Conservation (phyloP, 2,113 vertebrate species). For the Tricholaema leucomelas region DNA sequence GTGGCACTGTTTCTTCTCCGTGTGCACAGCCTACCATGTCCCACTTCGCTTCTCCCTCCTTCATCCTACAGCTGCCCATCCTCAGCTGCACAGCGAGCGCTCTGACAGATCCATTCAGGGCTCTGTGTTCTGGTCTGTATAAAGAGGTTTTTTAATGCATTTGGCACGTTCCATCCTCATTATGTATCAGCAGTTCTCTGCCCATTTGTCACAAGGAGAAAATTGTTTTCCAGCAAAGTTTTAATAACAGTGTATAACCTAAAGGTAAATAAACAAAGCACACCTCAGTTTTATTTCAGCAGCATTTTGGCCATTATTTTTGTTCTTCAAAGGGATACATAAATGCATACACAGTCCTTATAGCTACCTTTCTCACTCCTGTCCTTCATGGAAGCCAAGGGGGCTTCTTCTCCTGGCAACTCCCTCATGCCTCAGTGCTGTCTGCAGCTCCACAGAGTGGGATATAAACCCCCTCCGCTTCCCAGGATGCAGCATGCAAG, state of each 20-base stretch:
- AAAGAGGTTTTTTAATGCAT: not conserved
- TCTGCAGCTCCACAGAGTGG: not conserved
- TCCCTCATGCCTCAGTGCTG: not conserved
- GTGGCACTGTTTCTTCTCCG: not conserved
- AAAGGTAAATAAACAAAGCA: not conserved
- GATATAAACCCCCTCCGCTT: not conserved
- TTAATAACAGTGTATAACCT: not conserved
- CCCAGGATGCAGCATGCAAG: not conserved
- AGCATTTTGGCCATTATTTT: not conserved
- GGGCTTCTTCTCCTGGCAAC: not conserved
- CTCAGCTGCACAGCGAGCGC: not conserved
- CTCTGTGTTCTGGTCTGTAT: not conserved
- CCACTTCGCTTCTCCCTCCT: not conserved
- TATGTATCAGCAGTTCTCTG: not conserved
- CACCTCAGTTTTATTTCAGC: not conserved
- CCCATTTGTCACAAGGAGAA: conserved; percentile 4
- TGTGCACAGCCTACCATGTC: rapidly evolving
- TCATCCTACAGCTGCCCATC: not conserved
- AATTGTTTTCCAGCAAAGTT: not conserved
- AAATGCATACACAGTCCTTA: rapidly evolving
- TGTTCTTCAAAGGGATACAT: not conserved
- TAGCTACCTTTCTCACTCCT: not conserved
- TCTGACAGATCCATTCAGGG: not conserved
- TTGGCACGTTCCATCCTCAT: not conserved
- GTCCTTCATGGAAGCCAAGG: not conserved